These are phyloP conservation scores for Acrocyrtus sp. DNA, from an alignment of 2,888 invertebrate species.

Conservation along the genomic window DNA sequence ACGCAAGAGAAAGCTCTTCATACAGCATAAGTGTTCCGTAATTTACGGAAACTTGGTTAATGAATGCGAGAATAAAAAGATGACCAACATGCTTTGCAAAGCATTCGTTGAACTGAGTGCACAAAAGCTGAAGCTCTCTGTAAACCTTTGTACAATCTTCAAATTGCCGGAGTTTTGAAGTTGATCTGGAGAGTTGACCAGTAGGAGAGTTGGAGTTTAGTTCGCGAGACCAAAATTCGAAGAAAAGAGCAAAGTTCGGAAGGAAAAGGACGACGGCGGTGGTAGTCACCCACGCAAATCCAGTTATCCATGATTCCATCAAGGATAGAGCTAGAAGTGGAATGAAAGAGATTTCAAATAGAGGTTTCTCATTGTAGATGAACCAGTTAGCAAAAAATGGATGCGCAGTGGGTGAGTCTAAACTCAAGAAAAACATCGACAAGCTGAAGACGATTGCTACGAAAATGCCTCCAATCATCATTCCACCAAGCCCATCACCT, in stretches of 20 bases:
- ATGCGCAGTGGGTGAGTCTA: background rate
- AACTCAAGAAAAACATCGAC: slow-evolving; percentile 11
- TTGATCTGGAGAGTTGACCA: background rate
- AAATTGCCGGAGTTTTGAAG: background rate
- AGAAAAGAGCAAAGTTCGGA: slow-evolving; percentile 4
- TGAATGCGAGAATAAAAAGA: slow-evolving; percentile 12
- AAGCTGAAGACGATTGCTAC: slow-evolving; percentile 1
- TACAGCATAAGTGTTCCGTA: slow-evolving; percentile 14
- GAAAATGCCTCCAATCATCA: background rate
- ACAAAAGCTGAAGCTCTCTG: slow-evolving; percentile 8
- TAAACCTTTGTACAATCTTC: background rate
- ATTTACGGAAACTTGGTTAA: slow-evolving; percentile 24
- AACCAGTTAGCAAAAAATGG: slow-evolving; percentile 21
- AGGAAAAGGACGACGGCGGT: background rate
- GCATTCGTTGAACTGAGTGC: slow-evolving; percentile 13
- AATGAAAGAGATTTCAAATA: background rate
- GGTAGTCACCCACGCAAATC: slow-evolving; percentile 16
- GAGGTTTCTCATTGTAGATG: too few species aligned
- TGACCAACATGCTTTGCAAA: slow-evolving; percentile 1
- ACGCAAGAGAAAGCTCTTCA: slow-evolving; percentile 1
- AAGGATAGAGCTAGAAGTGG: background rate
- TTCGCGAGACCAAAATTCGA: slow-evolving; percentile 23
- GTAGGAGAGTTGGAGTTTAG: background rate
- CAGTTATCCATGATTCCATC: slow-evolving; percentile 18
- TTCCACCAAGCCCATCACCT: slow-evolving; percentile 8